phyloP scores from a whole-genome alignment of 2,888 invertebrate genomes.

The Zygothrica quintamaculata region DNA sequence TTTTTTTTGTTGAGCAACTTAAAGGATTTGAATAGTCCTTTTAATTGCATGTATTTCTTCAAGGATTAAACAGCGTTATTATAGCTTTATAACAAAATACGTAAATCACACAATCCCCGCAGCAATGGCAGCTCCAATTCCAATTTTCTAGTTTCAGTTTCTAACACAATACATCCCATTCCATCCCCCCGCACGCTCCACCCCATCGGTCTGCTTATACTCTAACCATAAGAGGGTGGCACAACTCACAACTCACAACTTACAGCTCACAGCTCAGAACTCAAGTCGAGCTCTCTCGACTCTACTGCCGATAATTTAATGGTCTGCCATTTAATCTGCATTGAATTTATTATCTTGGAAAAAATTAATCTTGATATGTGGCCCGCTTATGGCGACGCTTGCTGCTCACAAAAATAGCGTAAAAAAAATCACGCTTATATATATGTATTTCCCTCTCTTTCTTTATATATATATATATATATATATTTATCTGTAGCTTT shows the following conservation, averaged over 20 bases:
- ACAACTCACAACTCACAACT: not conserved
- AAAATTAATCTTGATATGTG: conserved; percentile 79
- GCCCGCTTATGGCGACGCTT: conserved; percentile 68
- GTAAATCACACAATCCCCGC: too few species aligned
- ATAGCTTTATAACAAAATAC: not conserved
- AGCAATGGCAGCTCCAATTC: too few species aligned
- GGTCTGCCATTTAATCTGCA: conserved; percentile 80
- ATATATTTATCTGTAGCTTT: too few species aligned
- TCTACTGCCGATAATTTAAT: conserved; percentile 73
- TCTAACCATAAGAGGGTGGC: too few species aligned
- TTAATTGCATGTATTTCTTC: not conserved
- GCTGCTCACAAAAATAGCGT: conserved; percentile 68
- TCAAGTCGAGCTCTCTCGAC: conserved; percentile 24
- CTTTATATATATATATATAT: conserved; percentile 3
- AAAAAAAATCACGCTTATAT: conserved; percentile 67
- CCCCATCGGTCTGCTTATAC: too few species aligned
- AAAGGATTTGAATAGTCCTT: not conserved
- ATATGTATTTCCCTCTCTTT: not conserved
- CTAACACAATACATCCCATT: too few species aligned
- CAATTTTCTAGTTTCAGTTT: too few species aligned
- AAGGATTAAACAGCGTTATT: not conserved
- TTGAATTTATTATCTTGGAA: conserved; percentile 78
- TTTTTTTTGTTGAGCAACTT: not conserved
- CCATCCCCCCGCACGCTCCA: too few species aligned
- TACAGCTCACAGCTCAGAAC: not conserved